Conservation (phyloP, 1,140 invertebrate species). For the Zophobas morio region DNA sequence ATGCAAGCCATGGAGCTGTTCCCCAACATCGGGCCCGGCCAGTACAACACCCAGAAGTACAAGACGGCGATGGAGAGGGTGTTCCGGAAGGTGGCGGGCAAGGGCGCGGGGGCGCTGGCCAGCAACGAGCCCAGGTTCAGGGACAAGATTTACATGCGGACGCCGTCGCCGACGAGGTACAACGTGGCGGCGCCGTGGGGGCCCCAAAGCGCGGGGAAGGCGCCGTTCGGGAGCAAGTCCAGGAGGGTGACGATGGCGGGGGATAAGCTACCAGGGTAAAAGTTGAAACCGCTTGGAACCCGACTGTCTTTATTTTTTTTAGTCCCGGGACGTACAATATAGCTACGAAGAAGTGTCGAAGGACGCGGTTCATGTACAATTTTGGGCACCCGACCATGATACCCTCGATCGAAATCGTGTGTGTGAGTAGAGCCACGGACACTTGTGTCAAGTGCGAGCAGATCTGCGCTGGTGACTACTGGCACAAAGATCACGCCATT, state of each 20-base stretch:
- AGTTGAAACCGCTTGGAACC: background rate
- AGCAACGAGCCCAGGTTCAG: conserved; percentile 56
- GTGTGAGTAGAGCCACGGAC: conserved; percentile 56
- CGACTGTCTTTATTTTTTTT: background rate
- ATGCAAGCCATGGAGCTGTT: conserved; percentile 43
- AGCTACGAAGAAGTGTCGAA: conserved; percentile 50
- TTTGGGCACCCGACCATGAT: conserved; percentile 56
- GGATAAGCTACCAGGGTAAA: conserved; percentile 14
- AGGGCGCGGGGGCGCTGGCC: conserved; percentile 50
- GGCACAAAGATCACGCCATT: conserved; percentile 56
- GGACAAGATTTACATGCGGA: conserved; percentile 51
- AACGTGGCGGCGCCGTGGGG: conserved; percentile 20
- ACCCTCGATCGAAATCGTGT: conserved; percentile 57
- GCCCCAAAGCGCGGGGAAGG: conserved; percentile 6
- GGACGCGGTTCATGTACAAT: conserved; percentile 52
- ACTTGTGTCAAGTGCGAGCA: conserved; percentile 58
- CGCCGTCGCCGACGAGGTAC: conserved; percentile 59
- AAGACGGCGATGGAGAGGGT: conserved; percentile 6
- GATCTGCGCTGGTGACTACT: conserved; percentile 60
- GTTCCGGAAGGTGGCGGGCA: conserved; percentile 46
- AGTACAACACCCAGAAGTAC: conserved; percentile 52
- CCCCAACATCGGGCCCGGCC: conserved; percentile 50
- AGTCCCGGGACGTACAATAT: conserved; percentile 57
- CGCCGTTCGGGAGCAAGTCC: conserved; percentile 48
- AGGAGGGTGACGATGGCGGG: background rate